Percentiles rank a stretch among this genome's conserved stretches.
Conservation (phyloP, 2,888 invertebrate species). For the Pristionchus arcanus region DNA sequence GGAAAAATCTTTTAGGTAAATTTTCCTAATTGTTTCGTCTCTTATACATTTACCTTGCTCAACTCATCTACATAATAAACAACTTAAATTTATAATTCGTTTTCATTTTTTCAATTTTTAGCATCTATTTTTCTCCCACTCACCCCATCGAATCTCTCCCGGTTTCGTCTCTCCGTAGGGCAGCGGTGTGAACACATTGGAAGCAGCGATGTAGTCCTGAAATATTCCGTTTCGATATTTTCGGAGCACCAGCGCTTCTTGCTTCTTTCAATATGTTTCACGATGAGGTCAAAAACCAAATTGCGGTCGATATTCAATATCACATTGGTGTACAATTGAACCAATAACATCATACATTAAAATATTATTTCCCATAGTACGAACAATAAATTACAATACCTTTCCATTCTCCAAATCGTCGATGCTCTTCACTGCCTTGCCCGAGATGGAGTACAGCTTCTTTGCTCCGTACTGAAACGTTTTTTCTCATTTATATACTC, state of each 20-base stretch:
- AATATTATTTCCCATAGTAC: too few relatives aligned
- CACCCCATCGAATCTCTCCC: slow-evolving; percentile 53
- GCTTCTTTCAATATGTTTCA: background rate
- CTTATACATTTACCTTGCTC: too few relatives aligned
- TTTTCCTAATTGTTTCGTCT: too few relatives aligned
- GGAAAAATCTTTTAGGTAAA: too few relatives aligned
- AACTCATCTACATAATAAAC: too few relatives aligned
- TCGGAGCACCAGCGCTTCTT: too few relatives aligned
- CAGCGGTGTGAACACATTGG: slow-evolving; percentile 47
- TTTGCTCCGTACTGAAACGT: slow-evolving; percentile 44
- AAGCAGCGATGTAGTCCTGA: slow-evolving; percentile 55
- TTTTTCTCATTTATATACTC: background rate
- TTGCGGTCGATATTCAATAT: background rate
- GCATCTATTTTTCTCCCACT: too few relatives aligned
- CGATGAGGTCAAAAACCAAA: background rate
- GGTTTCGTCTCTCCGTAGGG: slow-evolving; percentile 43
- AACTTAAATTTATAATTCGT: too few relatives aligned
- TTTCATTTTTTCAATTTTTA: too few relatives aligned
- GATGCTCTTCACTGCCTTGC: slow-evolving; percentile 51
- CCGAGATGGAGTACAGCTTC: slow-evolving; percentile 49
- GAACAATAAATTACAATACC: slow-evolving; percentile 29
- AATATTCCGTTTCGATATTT: too few relatives aligned
- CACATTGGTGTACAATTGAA: too few relatives aligned
- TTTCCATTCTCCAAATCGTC: slow-evolving; percentile 53
- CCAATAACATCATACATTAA: too few relatives aligned